Conservation (phyloP, 2,888 invertebrate genomes). For the Rhaphigaster nebulosa region DNA sequence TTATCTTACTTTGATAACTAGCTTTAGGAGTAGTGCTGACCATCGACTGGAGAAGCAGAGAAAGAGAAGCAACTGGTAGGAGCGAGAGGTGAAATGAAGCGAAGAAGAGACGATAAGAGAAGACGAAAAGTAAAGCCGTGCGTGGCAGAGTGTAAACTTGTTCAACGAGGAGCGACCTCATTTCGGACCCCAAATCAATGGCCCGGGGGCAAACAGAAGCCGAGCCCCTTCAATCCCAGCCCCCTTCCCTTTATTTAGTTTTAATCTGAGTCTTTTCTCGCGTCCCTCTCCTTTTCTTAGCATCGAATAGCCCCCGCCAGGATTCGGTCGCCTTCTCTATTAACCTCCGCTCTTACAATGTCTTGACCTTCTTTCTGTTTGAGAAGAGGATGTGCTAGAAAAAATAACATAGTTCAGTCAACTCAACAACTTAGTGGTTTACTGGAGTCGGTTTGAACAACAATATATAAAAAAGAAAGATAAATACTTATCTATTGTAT, state of each 20-base stretch:
- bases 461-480: too few relatives aligned
- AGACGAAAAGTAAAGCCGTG: constrained; percentile 28
- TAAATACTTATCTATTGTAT: too few relatives aligned
- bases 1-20: too few relatives aligned
- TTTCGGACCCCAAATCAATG: constrained; percentile 8
- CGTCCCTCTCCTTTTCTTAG: neutral
- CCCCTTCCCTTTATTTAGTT: constrained; percentile 4
- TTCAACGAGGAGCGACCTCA: neutral
- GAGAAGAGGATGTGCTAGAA: neutral
- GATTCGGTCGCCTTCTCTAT: neutral
- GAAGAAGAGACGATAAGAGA: neutral
- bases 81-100: neutral
- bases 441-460: neutral
- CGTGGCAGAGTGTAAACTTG: constrained; percentile 23
- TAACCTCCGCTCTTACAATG: neutral
- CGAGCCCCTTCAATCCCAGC: neutral
- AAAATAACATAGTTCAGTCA: neutral
- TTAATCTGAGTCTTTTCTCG: constrained; percentile 15
- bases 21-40: too few relatives aligned
- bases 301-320: neutral
- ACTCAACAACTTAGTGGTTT: neutral
- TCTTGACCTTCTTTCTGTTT: neutral
- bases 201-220: neutral
- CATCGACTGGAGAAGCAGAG: neutral
- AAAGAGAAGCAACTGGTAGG: neutral